A percentile compares a stretch with the other conserved stretches of the same genome.
Evolutionary conservation across 2,113 vertebrate species (phyloP).

Genomic region (Sebastes fasciatus): DNA sequence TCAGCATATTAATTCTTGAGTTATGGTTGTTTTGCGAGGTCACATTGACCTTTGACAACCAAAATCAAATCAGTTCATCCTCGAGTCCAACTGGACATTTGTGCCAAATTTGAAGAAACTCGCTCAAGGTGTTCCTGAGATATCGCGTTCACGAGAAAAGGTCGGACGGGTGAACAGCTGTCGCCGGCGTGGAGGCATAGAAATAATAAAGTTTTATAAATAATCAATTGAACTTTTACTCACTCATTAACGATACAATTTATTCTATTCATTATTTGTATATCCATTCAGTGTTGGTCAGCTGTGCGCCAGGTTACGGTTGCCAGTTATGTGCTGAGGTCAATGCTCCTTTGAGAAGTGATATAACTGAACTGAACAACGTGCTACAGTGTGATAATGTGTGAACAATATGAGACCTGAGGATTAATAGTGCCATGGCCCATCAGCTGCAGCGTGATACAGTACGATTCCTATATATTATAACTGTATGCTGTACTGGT

Average conservation of each 20-base stretch:
- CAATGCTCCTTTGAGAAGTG: constrained; percentile 12
- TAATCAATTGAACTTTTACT: background rate
- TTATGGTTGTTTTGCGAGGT: too few species aligned
- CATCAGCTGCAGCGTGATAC: background rate
- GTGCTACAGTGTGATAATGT: constrained; percentile 2
- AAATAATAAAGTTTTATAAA: background rate
- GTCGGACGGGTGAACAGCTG: too few species aligned
- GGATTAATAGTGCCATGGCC: background rate
- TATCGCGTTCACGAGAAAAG: too few species aligned
- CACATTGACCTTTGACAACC: too few species aligned
- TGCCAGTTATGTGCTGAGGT: background rate
- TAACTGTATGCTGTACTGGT: background rate
- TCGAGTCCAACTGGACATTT: too few species aligned
- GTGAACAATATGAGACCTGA: background rate
- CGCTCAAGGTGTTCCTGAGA: too few species aligned
- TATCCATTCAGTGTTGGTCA: background rate
- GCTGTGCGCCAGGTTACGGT: background rate
- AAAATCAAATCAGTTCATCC: too few species aligned
- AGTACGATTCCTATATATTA: background rate
- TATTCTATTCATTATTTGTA: background rate
- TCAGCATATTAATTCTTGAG: too few species aligned
- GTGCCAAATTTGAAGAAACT: too few species aligned
- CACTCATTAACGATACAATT: background rate
- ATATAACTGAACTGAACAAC: constrained; percentile 2
- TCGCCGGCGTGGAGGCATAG: too few species aligned